A percentile compares a stretch with the other conserved stretches of the same genome.
These are phyloP conservation scores for Pseudomyrmex dendroicus DNA, from an alignment of 1,140 invertebrate species.

Conservation along the genomic window DNA sequence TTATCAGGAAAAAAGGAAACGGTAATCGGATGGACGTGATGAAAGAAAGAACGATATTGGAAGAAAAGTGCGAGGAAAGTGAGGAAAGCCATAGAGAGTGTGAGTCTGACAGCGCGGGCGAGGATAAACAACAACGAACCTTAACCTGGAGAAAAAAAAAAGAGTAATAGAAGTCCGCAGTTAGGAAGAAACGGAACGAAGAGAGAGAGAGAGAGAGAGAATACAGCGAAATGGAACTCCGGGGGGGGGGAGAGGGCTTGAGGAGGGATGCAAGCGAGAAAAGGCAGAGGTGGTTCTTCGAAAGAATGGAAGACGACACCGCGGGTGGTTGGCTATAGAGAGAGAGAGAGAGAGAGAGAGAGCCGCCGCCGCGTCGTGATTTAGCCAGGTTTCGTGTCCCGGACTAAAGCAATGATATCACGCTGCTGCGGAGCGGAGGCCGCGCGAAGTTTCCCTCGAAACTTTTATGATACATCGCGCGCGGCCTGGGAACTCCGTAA, in stretches of 20 bases:
- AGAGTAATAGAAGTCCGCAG: background rate
- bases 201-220: no score
- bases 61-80: background rate
- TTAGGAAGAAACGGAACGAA: conserved; percentile 9
- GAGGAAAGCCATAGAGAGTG: background rate
- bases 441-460: conserved; percentile 53
- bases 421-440: background rate
- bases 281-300: conserved; percentile 13
- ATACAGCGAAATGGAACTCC: background rate
- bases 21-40: background rate
- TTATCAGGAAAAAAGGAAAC: conserved; percentile 14
- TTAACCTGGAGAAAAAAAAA: background rate
- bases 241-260: background rate
- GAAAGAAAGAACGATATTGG: background rate
- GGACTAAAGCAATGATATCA: conserved; percentile 66
- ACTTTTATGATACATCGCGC: conserved; percentile 75
- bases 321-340: conserved; percentile 24
- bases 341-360: conserved; percentile 26
- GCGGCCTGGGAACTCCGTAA: conserved; percentile 64
- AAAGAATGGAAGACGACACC: conserved; percentile 43
- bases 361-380: conserved; percentile 63
- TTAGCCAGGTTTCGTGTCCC: conserved; percentile 65
- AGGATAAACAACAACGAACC: conserved; percentile 21
- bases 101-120: background rate
- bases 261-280: conserved; percentile 2